Evolutionary conservation across 1,140 invertebrate genomes (phyloP), one percentile per base, ranked within the genome.

Genomic region (Ganaspis sp.): DNA sequence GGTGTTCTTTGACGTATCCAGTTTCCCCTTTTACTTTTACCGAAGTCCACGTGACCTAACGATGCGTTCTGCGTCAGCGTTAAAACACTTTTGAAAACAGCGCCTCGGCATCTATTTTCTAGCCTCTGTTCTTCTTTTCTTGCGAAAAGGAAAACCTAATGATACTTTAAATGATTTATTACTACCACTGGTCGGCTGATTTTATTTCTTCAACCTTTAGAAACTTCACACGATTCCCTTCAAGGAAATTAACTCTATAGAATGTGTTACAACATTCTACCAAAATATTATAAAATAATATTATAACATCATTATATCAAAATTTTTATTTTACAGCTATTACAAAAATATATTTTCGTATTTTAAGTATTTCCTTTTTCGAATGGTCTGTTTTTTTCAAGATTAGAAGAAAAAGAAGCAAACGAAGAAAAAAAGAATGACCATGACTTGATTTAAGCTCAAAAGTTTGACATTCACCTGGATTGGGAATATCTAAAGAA

Each of bases 31-130:
- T 26, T 23, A 58, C 54, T 12, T 26, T 58, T 15, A 23, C 54
- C 54, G 54, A 58, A 58, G 19, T 58, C 54, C 9, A 58, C 54
- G 54, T 58, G 23, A 26, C 23, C 54, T 58, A 58, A 58, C 54
- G 54, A 58, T 58, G 54, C 21, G 23, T 58, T 58, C 12, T 15
- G 26, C 12, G 54, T 23, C 54, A 26, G 9, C 21, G 23, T 58
- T 58, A 12, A 58, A 58, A 23, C 21, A 26, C 54, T 58, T 54
- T 58, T 26, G 21, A 23, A 58, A 58, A 26, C 4, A 58, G 54
- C 12, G 21, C 21, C 0, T 12, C 21, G 21, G 23, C 54, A 26
- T 26, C 54, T 58, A 58, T 58, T 58, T 15, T 26, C 23, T 26
- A 12, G 21, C 11, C 54, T 26, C 54, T 58, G 11, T 26, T 58